A percentile compares a stretch with the other conserved stretches of the same genome.
Evolutionary conservation across 2,888 invertebrate species (phyloP).

Genomic region (Gandaritis pyraliata): DNA sequence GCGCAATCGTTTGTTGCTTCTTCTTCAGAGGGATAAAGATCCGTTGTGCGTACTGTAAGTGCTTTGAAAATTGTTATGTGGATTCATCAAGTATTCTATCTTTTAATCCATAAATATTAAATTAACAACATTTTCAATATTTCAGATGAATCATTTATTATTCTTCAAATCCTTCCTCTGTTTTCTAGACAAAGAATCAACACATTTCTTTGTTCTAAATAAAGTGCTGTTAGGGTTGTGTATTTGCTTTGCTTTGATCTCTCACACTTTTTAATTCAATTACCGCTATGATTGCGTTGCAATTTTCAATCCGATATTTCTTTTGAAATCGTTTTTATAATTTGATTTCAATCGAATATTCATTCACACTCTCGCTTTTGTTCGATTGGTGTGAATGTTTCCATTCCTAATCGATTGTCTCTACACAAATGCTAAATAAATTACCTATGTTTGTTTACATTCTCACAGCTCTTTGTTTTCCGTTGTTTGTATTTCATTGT

Average conservation of each 20-base stretch:
- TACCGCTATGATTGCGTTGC: conserved; percentile 7
- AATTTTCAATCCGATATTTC: conserved; percentile 11
- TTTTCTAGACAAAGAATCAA: neutral
- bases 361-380: conserved; percentile 46
- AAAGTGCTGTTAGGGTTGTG: conserved; percentile 9
- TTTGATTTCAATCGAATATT: conserved; percentile 22
- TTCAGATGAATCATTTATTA: no score
- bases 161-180: neutral
- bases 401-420: conserved; percentile 45
- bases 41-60: no score
- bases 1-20: no score
- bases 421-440: conserved; percentile 39
- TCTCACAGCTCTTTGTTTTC: conserved; percentile 46
- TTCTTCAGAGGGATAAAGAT: no score
- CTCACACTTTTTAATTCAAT: conserved; percentile 8
- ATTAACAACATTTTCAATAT: no score
- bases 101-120: no score
- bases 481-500: conserved; percentile 25
- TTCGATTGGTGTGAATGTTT: conserved; percentile 46
- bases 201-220: neutral
- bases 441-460: conserved; percentile 42
- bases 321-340: conserved; percentile 20
- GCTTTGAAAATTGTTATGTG: no score
- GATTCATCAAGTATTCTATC: no score
- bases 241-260: conserved; percentile 6